Evolutionary conservation across 2,113 vertebrate genomes (phyloP).

Genomic region (Oncorhynchus masou): DNA sequence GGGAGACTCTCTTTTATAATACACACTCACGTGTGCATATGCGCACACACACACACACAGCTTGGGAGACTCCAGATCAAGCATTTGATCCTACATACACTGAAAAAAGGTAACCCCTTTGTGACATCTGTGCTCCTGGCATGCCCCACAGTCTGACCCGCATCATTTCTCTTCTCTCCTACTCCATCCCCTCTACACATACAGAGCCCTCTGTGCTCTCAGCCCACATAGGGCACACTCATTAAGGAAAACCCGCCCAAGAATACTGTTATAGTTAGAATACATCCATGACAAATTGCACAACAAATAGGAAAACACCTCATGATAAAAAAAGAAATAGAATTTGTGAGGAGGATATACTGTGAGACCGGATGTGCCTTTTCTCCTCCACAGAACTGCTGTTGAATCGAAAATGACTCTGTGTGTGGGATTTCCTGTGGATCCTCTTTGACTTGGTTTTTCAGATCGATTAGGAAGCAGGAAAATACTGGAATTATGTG

Average conservation of each 20-base stretch:
- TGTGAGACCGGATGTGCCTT: background rate
- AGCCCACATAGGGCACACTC: slow-evolving; percentile 24
- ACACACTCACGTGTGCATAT: too few species aligned
- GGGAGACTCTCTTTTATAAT: too few species aligned
- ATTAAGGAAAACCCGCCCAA: slow-evolving; percentile 42
- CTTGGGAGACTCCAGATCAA: background rate
- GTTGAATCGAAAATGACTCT: background rate
- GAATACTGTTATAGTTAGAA: slow-evolving; percentile 31
- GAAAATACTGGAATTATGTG: too few species aligned
- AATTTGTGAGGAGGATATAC: background rate
- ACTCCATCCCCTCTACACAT: background rate
- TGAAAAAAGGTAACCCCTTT: background rate
- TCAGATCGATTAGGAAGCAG: too few species aligned
- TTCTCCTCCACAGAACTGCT: background rate
- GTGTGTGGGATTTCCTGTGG: too few species aligned
- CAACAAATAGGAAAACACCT: slow-evolving; percentile 34
- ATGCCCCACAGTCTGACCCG: slow-evolving; percentile 2
- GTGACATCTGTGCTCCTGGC: background rate
- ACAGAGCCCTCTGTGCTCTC: slow-evolving; percentile 12
- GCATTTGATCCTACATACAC: background rate
- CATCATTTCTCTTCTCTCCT: slow-evolving; percentile 3
- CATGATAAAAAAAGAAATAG: background rate
- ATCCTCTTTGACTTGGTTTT: background rate
- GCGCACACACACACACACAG: background rate
- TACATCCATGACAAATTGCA: slow-evolving; percentile 43